These are phyloP conservation scores for Crotophaga sulcirostris DNA, from an alignment of 2,113 vertebrate species.

Conservation along the genomic window DNA sequence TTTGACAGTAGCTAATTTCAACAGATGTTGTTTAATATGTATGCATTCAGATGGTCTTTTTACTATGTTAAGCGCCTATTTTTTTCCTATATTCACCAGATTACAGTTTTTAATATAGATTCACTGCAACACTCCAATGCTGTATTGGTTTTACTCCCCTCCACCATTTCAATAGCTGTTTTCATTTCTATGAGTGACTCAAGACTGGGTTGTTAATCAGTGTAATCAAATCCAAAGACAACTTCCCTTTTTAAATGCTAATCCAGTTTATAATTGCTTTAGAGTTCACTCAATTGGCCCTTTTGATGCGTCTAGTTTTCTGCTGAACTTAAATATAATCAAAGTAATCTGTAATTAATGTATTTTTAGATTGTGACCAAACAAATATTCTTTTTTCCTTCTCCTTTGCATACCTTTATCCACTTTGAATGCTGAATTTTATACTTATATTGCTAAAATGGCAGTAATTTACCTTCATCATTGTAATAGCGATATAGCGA, in stretches of 20 bases:
- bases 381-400: not conserved
- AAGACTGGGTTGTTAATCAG: not conserved
- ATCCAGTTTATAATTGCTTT: not conserved
- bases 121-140: not conserved
- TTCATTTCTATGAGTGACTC: not conserved
- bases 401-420: not conserved
- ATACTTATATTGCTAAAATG: not conserved
- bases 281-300: not conserved
- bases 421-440: not conserved
- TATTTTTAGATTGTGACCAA: not conserved
- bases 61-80: not conserved
- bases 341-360: not conserved
- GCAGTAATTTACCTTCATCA: slow-evolving; percentile 92
- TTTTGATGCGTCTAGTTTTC: not conserved
- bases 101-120: not conserved
- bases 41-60: not conserved
- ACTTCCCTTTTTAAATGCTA: not conserved
- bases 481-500: slow-evolving; percentile 97
- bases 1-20: not conserved
- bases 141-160: not conserved
- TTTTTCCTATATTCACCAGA: not conserved
- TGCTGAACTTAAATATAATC: not conserved
- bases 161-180: not conserved
- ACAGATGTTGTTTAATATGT: not conserved
- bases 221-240: not conserved